Conservation (phyloP, 2,797 vertebrate genomes). For the Chrosomus eos region DNA sequence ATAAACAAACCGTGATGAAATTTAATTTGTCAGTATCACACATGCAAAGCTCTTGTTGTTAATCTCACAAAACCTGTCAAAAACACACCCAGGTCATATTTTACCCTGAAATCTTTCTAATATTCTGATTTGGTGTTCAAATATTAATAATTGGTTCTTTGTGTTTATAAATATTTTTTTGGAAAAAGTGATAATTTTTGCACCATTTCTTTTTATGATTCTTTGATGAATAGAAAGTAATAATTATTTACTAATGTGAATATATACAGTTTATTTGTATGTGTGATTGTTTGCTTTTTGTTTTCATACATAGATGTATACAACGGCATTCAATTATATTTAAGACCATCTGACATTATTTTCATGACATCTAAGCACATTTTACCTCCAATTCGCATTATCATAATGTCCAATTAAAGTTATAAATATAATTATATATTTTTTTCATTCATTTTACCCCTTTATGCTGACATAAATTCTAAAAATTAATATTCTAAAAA, state of each 20-base stretch:
- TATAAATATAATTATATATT: not conserved
- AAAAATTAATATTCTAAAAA: too few relatives aligned
- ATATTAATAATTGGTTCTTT: not conserved
- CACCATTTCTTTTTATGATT: not conserved
- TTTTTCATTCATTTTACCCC: not conserved
- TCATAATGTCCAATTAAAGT: not conserved
- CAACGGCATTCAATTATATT: not conserved
- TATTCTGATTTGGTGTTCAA: not conserved
- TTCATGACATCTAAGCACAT: not conserved
- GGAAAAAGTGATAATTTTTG: not conserved
- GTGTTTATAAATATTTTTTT: not conserved
- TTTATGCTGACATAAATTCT: not conserved
- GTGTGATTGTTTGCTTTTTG: not conserved
- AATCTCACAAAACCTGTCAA: not conserved
- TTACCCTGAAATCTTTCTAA: not conserved
- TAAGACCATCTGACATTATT: not conserved
- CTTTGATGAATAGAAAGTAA: not conserved
- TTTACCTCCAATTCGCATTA: not conserved
- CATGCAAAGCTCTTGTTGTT: not conserved
- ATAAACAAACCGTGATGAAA: conserved; percentile 14
- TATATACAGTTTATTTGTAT: not conserved
- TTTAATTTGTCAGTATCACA: not conserved
- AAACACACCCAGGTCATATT: not conserved
- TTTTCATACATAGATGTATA: not conserved
- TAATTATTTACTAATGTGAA: not conserved